phyloP scores from a whole-genome alignment of 2,113 vertebrate species.

The Hemichromis elongatus region DNA sequence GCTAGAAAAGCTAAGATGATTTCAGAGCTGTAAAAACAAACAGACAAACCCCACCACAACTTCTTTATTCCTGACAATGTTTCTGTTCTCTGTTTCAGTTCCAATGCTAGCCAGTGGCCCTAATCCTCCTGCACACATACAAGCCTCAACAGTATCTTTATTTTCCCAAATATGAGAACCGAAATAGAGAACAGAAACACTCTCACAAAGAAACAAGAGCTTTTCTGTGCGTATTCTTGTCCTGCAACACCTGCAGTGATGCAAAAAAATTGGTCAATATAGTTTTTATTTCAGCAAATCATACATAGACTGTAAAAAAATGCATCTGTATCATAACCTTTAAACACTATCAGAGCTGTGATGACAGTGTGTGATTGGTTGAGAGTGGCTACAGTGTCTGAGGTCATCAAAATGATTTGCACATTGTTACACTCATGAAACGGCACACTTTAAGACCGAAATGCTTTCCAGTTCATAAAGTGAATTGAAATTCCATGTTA shows the following conservation, averaged over 20 bases:
- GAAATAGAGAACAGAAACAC: not conserved
- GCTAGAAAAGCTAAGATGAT: not conserved
- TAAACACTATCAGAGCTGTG: conserved; percentile 53
- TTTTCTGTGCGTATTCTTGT: not conserved
- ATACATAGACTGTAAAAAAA: conserved; percentile 96
- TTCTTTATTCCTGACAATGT: not conserved
- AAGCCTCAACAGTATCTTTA: not conserved
- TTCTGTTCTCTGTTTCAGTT: not conserved
- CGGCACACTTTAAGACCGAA: conserved; percentile 20
- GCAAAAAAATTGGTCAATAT: conserved; percentile 79
- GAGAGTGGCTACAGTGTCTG: conserved; percentile 63
- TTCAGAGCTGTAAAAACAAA: not conserved
- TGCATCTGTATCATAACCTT: conserved; percentile 70
- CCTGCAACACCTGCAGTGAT: not conserved
- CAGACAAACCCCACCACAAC: not conserved
- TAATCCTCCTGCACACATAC: not conserved
- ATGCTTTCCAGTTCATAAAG: not conserved
- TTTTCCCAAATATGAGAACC: not conserved
- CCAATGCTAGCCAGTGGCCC: not conserved
- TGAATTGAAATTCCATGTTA: conserved; percentile 46
- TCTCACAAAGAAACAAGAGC: not conserved
- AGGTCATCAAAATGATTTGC: conserved; percentile 57
- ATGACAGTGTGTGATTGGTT: conserved; percentile 55
- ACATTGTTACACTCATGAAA: conserved; percentile 41
- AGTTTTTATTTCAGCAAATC: conserved; percentile 96